A percentile compares a stretch with the other conserved stretches of the same genome.
Evolutionary conservation across 2,797 vertebrate genomes (phyloP).

Genomic region (Arctocebus calabarensis): DNA sequence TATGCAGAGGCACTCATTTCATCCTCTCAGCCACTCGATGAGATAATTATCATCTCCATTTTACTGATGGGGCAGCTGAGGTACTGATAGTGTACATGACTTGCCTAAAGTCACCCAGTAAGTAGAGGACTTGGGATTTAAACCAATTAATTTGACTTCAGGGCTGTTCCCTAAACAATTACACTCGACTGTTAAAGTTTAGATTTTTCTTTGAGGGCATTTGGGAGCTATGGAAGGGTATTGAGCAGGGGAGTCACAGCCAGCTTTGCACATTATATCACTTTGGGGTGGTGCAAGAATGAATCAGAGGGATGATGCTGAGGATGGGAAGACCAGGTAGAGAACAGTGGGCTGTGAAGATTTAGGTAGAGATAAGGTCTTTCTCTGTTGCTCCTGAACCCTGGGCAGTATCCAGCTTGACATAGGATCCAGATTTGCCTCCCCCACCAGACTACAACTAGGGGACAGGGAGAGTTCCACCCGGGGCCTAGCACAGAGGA

Average conservation of each 20-base stretch:
- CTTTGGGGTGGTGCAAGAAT: not conserved
- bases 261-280: not conserved
- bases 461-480: not conserved
- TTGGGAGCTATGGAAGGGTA: not conserved
- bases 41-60: not conserved
- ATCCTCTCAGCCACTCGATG: not conserved
- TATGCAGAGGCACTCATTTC: not conserved
- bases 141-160: not conserved
- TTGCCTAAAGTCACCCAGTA: not conserved
- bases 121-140: not conserved
- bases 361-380: not conserved
- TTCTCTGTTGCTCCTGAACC: not conserved
- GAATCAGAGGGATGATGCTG: not conserved
- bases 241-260: not conserved
- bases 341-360: not conserved
- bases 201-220: not conserved
- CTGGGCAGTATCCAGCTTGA: conserved; percentile 15
- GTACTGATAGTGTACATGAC: conserved; percentile 12
- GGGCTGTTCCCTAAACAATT: not conserved
- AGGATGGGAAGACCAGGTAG: not conserved
- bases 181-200: not conserved
- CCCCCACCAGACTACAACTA: not conserved
- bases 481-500: not conserved
- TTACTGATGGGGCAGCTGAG: not conserved
- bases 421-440: not conserved